A percentile compares a stretch with the other conserved stretches of the same genome.
phyloP scores from a whole-genome alignment of 2,113 vertebrate genomes.

The Chamaetylas fuelleborni region DNA sequence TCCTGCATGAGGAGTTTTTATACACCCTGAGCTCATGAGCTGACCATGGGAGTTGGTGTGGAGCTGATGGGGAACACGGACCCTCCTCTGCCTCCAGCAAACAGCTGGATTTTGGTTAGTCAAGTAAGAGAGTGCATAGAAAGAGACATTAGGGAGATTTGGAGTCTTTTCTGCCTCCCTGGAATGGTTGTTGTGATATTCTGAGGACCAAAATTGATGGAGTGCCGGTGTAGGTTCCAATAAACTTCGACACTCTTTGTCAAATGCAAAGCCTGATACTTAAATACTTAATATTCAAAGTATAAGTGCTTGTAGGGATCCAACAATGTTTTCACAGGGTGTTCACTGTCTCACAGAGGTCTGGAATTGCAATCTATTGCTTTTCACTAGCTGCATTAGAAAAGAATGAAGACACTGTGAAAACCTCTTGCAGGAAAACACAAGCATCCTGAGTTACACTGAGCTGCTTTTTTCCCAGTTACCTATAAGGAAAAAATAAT shows the following conservation, averaged over 20 bases:
- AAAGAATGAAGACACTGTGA: neutral
- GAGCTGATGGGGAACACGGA: neutral
- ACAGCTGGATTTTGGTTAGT: neutral
- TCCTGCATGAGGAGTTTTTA: neutral
- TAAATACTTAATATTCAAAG: neutral
- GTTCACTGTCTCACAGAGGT: neutral
- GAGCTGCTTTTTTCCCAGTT: neutral
- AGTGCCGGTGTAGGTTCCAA: neutral
- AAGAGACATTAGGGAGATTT: neutral
- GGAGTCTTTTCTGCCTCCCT: neutral
- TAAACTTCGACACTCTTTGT: neutral
- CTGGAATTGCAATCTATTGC: neutral
- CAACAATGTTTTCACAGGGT: neutral
- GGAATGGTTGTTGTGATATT: neutral
- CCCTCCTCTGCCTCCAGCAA: neutral
- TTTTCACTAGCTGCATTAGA: neutral
- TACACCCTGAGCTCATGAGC: neutral
- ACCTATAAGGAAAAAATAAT: neutral
- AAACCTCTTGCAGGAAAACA: neutral
- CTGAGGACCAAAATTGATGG: neutral
- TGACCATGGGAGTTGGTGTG: neutral
- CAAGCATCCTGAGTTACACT: accelerated
- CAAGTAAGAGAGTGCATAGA: neutral
- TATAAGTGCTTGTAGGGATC: neutral
- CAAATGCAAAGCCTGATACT: neutral